A percentile compares a stretch with the other conserved stretches of the same genome.
phyloP scores from a whole-genome alignment of 2,888 invertebrate species.

The Drosophila paracracens region DNA sequence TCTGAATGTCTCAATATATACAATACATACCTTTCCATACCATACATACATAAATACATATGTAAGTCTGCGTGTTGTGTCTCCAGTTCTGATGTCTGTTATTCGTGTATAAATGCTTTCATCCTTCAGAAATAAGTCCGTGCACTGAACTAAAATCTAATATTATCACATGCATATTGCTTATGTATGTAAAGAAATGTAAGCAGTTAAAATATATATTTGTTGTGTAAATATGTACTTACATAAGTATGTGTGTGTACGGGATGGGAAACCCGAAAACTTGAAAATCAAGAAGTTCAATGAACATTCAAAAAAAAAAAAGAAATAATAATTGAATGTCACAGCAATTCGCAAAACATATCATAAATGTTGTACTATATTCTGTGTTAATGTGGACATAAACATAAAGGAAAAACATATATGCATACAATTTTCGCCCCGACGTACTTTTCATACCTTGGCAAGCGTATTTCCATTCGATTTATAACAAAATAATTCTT shows the following conservation, averaged over 20 bases:
- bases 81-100: conserved; percentile 27
- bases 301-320: conserved; percentile 55
- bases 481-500: neutral
- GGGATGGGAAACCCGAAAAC: conserved; percentile 15
- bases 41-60: conserved; percentile 18
- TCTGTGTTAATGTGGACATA: conserved; percentile 76
- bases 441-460: conserved; percentile 21
- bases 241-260: conserved; percentile 43
- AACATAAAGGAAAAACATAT: conserved; percentile 4
- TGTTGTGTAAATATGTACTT: conserved; percentile 33
- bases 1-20: conserved; percentile 28
- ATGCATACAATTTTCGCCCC: conserved; percentile 8
- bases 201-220: conserved; percentile 26
- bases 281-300: conserved; percentile 45
- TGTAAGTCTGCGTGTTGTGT: conserved; percentile 52
- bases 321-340: conserved; percentile 73
- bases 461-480: conserved; percentile 3
- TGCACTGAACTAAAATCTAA: conserved; percentile 36
- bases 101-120: conserved; percentile 30
- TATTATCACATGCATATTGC: conserved; percentile 17
- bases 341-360: conserved; percentile 85
- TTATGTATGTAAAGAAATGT: conserved; percentile 24
- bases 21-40: conserved; percentile 14
- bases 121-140: conserved; percentile 42
- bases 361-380: conserved; percentile 85